Base-by-base conservation (phyloP, 2,113 vertebrate genomes). In the Calyptommatus sinebrachiatus region DNA sequence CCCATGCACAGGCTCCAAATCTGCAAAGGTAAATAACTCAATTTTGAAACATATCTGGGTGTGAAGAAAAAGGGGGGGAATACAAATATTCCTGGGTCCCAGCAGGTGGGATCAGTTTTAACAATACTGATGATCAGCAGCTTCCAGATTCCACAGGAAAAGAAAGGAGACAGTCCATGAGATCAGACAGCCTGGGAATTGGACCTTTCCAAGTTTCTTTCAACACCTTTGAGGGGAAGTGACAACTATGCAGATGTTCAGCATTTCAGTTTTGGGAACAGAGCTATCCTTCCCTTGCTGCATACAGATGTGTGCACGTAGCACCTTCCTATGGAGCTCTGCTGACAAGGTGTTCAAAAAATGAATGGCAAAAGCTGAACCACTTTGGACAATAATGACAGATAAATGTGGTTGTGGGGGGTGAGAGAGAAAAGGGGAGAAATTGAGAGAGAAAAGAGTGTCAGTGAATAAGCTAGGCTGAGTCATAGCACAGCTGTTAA, bases 401-500 rank as follows among this genome's bases (percentile, higher is more conserved):
- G 53, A 81, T 68, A 31, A 75, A 72, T 65, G 68, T 6, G 50
- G 65, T 69, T 41, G 29, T 41, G 67, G 46, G 46, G 9, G 22
- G 10, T 18, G 72, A 29, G 22, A 60, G 57, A 50, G 60, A 29
- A 21, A 62, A 35, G 22, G 21, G 61, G 14, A 70, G 67, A 72
- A 48, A n/a, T 1, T 5, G 24, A 28, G 62, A n/a, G 18, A 79
- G 68, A 65, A 76, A 68, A 7, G 60, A 46, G 53, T 62, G 57
- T 22, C 10, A 6, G 48, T 76, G 73, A 75, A 20, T 70, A 81
- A 70, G 65, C 53, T n/a, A 2, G 35, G 67, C 41, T 81, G 79
- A 81, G 35, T 81, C 65, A 81, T 29, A 45, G n/a, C 75, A 41
- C 53, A 62, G 73, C 41, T 29, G 53, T 29, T 14, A 75, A 31